phyloP scores from a whole-genome alignment of 1,140 invertebrate genomes.

The Vollenhovia emeryi region DNA sequence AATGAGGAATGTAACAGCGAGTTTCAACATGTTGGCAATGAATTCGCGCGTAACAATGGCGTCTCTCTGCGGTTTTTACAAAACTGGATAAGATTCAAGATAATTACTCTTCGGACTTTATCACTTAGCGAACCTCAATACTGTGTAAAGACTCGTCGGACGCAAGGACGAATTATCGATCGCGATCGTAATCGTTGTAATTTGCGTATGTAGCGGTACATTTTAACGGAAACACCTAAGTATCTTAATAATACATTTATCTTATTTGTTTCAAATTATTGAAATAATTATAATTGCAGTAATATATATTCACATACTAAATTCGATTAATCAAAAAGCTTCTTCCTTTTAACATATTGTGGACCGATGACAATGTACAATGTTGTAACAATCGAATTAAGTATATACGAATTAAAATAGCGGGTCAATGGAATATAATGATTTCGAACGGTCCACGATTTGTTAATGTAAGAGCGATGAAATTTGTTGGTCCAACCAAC shows the following conservation, averaged over 20 bases:
- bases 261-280: background rate
- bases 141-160: conserved; percentile 27
- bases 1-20: conserved; percentile 83
- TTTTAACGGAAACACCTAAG: background rate
- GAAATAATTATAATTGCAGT: background rate
- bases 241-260: background rate
- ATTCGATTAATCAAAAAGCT: background rate
- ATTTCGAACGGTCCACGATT: background rate
- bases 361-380: too few species aligned
- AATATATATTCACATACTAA: background rate
- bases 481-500: background rate
- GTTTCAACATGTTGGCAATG: conserved; percentile 72
- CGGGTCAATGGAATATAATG: background rate
- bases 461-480: background rate
- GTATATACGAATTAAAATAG: background rate
- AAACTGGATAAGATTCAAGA: background rate
- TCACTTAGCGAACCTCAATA: conserved; percentile 36
- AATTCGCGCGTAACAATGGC: conserved; percentile 67
- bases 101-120: conserved; percentile 46
- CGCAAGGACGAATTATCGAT: conserved; percentile 62
- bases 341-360: background rate
- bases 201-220: background rate
- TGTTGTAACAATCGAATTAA: too few species aligned
- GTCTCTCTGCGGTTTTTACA: conserved; percentile 46
- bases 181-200: conserved; percentile 15